phyloP scores from a whole-genome alignment of 2,113 vertebrate species.

The Apistogramma diplotaenia region DNA sequence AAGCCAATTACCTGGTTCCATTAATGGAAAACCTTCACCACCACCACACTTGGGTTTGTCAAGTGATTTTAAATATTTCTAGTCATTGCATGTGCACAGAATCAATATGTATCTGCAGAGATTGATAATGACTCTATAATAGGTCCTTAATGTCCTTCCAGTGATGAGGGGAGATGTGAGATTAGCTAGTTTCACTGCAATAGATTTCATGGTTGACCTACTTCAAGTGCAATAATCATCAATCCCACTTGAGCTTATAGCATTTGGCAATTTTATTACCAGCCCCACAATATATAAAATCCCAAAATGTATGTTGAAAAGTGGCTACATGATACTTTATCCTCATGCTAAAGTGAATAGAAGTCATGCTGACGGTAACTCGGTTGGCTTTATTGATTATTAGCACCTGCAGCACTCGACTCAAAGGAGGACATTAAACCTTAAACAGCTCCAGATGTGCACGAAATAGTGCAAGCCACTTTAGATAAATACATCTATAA shows the following conservation, averaged over 20 bases:
- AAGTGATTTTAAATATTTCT: not conserved
- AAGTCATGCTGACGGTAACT: not conserved
- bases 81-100: not conserved
- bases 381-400: not conserved
- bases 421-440: not conserved
- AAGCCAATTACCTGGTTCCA: too few species aligned
- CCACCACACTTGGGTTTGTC: not conserved
- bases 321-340: not conserved
- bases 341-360: not conserved
- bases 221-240: not conserved
- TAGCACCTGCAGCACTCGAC: not conserved
- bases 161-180: not conserved
- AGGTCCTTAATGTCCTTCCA: not conserved
- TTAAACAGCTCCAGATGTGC: not conserved
- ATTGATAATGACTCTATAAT: not conserved
- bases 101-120: not conserved
- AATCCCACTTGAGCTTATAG: not conserved
- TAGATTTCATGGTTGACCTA: not conserved
- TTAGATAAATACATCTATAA: not conserved
- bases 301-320: not conserved
- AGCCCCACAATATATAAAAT: not conserved
- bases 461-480: not conserved
- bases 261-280: not conserved
- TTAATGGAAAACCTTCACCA: not conserved
- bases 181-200: not conserved